Percentiles rank a stretch among this genome's conserved stretches.
Conservation (phyloP, 2,888 invertebrate genomes). For the Gymnosoma rotundatum region DNA sequence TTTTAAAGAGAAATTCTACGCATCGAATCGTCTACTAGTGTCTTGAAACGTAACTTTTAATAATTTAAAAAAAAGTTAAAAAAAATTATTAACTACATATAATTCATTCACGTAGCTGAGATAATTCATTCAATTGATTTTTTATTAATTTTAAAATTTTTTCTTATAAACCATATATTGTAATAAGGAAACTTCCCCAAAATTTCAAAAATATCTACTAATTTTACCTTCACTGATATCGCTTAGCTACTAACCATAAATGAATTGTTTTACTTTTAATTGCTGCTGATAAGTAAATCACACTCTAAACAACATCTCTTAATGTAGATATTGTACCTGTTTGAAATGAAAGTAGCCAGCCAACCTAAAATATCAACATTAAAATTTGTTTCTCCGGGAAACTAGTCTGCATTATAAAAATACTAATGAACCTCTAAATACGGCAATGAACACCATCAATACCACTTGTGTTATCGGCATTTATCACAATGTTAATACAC, state of each 20-base stretch:
- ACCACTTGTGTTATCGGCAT: constrained; percentile 8
- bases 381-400: constrained; percentile 42
- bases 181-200: not conserved
- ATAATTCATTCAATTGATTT: too few species aligned
- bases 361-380: constrained; percentile 19
- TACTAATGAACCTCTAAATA: constrained; percentile 7
- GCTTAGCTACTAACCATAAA: not conserved
- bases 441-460: constrained; percentile 11
- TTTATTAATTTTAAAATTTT: too few species aligned
- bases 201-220: not conserved
- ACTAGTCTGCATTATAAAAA: constrained; percentile 48
- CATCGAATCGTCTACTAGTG: too few species aligned
- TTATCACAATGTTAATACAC: constrained; percentile 17
- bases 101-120: too few species aligned
- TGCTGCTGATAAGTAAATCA: constrained; percentile 37
- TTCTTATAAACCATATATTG: too few species aligned
- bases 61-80: too few species aligned
- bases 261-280: constrained; percentile 7
- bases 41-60: too few species aligned
- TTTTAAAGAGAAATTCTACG: too few species aligned
- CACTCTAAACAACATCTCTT: constrained; percentile 1
- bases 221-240: constrained; percentile 35
- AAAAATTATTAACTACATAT: too few species aligned
- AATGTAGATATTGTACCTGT: constrained; percentile 12
- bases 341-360: constrained; percentile 44